phyloP scores from a whole-genome alignment of 2,888 invertebrate genomes.

The Antheraea assamensis region DNA sequence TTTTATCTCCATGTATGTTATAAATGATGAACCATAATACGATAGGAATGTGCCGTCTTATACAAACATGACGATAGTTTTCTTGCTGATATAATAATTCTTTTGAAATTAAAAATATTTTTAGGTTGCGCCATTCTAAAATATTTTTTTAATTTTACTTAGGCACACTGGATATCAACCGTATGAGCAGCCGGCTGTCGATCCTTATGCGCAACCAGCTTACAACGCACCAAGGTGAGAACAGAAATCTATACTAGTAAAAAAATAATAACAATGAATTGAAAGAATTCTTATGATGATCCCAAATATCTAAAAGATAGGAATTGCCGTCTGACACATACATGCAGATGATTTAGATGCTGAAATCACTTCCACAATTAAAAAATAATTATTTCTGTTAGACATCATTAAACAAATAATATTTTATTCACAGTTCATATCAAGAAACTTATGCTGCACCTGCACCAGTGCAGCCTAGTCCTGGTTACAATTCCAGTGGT shows the following conservation, averaged over 20 bases:
- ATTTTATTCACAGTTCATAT: slow-evolving; percentile 56
- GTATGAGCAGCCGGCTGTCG: slow-evolving; percentile 65
- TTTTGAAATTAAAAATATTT: not conserved
- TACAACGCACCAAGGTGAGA: slow-evolving; percentile 65
- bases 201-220: slow-evolving; percentile 65
- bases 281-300: slow-evolving; percentile 37
- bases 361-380: slow-evolving; percentile 39
- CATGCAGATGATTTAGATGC: slow-evolving; percentile 66
- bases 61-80: slow-evolving; percentile 72
- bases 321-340: slow-evolving; percentile 79
- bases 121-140: not conserved
- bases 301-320: slow-evolving; percentile 60
- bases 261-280: not conserved
- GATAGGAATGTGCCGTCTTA: slow-evolving; percentile 82
- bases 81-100: slow-evolving; percentile 46
- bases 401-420: slow-evolving; percentile 4
- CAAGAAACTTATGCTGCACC: slow-evolving; percentile 65
- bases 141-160: slow-evolving; percentile 25
- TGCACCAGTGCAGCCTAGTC: slow-evolving; percentile 50
- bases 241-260: not conserved
- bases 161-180: slow-evolving; percentile 75
- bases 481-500: slow-evolving; percentile 62
- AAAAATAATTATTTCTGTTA: not conserved
- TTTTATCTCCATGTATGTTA: not conserved
- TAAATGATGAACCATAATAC: slow-evolving; percentile 71